These are phyloP conservation scores for Rhadina sibilatrix DNA, from an alignment of 2,113 vertebrate genomes.

Conservation along the genomic window DNA sequence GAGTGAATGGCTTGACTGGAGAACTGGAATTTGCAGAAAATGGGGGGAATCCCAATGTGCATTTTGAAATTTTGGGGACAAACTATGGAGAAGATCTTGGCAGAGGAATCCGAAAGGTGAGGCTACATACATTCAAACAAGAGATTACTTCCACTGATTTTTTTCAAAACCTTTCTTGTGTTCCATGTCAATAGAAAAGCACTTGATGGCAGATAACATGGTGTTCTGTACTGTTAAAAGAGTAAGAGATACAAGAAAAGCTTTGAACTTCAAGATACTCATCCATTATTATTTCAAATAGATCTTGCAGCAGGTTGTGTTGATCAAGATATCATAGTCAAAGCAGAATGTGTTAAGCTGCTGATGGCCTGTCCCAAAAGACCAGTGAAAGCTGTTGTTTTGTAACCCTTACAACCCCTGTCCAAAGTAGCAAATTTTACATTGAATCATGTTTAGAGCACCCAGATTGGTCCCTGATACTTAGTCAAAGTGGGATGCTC, in stretches of 20 bases:
- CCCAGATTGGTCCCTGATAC: background rate
- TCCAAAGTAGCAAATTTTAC: background rate
- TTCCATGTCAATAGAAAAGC: background rate
- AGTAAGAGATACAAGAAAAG: background rate
- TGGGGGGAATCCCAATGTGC: slow-evolving; percentile 93
- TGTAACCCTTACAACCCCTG: background rate
- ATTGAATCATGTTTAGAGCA: background rate
- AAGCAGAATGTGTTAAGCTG: background rate
- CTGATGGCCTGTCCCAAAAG: background rate
- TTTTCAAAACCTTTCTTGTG: background rate
- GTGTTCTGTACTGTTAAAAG: background rate
- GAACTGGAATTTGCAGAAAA: slow-evolving; percentile 94
- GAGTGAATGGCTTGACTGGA: slow-evolving; percentile 90
- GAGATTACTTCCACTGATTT: background rate
- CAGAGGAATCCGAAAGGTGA: slow-evolving; percentile 92
- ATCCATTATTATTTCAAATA: background rate
- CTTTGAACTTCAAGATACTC: background rate
- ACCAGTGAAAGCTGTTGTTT: background rate
- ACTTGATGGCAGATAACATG: background rate
- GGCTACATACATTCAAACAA: background rate
- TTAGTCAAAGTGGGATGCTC: background rate
- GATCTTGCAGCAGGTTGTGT: background rate
- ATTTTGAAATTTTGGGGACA: slow-evolving; percentile 97
- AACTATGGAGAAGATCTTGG: slow-evolving; percentile 97
- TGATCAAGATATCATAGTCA: background rate